A percentile compares a stretch with the other conserved stretches of the same genome.
Conservation (phyloP, 2,113 vertebrate species). For the Micronisus gabar region DNA sequence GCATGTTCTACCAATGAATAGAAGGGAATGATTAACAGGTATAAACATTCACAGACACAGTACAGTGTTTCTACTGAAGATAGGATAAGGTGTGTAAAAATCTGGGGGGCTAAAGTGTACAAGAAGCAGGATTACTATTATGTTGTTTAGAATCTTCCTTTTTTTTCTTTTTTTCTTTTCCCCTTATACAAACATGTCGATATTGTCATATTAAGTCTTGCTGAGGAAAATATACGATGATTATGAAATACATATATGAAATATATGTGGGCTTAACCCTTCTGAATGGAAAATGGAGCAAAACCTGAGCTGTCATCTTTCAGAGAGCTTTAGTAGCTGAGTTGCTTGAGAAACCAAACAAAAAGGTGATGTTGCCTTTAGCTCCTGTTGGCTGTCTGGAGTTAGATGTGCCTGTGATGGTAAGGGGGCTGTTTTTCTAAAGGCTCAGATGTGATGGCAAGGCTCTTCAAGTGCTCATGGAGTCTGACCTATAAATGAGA, state of each 20-base stretch:
- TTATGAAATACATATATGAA: background rate
- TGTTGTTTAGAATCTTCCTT: accelerated
- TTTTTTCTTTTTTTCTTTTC: no score
- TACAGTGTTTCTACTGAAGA: background rate
- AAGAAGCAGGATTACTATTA: background rate
- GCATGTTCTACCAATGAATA: background rate
- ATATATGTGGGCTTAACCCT: background rate
- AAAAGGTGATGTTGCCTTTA: background rate
- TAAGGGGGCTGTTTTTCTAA: background rate
- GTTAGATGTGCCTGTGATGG: background rate
- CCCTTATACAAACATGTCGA: accelerated
- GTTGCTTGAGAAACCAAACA: background rate
- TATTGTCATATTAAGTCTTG: background rate
- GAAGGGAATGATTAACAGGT: background rate
- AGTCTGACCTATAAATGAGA: background rate
- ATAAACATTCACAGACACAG: background rate
- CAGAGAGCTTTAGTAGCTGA: background rate
- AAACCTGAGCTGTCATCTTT: background rate
- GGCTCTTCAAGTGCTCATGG: background rate
- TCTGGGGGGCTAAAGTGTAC: background rate
- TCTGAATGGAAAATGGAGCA: background rate
- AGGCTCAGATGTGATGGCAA: background rate
- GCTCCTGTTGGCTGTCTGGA: background rate
- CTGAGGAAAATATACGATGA: background rate
- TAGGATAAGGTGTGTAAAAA: background rate